Percentiles rank a stretch among this genome's conserved stretches.
Conservation (phyloP, 2,113 vertebrate species). For the Pogona vitticeps region DNA sequence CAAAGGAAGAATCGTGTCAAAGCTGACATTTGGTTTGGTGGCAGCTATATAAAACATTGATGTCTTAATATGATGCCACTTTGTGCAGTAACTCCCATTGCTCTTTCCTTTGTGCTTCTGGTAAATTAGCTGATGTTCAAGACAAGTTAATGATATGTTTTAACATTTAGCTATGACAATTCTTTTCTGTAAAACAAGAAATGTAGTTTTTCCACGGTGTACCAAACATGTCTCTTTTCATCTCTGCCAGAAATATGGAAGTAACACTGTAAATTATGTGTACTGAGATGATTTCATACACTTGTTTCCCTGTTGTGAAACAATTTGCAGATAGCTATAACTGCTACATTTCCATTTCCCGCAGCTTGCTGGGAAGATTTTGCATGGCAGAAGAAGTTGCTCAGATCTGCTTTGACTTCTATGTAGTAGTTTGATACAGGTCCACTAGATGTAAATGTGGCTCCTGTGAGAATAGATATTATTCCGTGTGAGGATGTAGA, state of each 20-base stretch:
- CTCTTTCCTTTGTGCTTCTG: neutral
- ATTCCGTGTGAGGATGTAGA: too few species aligned
- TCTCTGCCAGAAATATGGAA: neutral
- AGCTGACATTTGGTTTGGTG: neutral
- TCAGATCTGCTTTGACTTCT: too few species aligned
- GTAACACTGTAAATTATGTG: neutral
- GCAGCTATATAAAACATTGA: neutral
- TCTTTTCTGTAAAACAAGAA: neutral
- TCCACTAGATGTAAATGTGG: too few species aligned
- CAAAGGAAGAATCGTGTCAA: neutral
- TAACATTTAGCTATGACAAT: neutral
- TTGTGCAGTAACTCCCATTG: neutral
- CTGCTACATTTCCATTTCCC: neutral
- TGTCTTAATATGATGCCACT: neutral
- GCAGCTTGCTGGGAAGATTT: too few species aligned
- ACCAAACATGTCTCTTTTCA: neutral
- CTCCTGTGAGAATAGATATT: too few species aligned
- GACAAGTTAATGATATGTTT: neutral
- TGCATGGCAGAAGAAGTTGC: too few species aligned
- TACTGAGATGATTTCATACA: neutral
- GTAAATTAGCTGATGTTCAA: constrained; percentile 5
- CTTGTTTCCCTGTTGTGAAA: neutral
- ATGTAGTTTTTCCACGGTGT: neutral
- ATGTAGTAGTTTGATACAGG: too few species aligned
- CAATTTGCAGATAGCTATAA: neutral